Conservation (phyloP, 2,888 invertebrate genomes). For the Galerucella pusilla region DNA sequence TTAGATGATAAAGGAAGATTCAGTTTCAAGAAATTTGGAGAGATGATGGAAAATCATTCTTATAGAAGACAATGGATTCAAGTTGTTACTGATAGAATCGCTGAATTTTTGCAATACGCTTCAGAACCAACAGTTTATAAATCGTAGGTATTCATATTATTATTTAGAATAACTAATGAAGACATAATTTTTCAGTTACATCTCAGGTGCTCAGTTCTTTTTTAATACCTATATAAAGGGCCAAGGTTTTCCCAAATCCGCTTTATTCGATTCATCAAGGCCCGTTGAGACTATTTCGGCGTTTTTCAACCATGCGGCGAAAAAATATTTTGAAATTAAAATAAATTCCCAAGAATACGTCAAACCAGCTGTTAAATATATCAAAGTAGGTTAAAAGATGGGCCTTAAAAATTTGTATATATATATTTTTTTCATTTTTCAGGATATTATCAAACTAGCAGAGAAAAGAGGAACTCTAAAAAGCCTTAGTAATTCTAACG, state of each 20-base stretch:
- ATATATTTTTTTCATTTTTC: slow-evolving; percentile 51
- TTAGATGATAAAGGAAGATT: slow-evolving; percentile 76
- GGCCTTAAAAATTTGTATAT: not conserved
- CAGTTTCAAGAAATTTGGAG: slow-evolving; percentile 78
- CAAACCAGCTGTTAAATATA: slow-evolving; percentile 78
- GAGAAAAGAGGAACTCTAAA: slow-evolving; percentile 72
- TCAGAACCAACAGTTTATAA: slow-evolving; percentile 82
- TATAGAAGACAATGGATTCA: slow-evolving; percentile 85
- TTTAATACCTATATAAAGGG: slow-evolving; percentile 80
- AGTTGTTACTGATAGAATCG: slow-evolving; percentile 78
- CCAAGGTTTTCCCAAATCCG: slow-evolving; percentile 79
- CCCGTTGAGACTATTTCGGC: slow-evolving; percentile 79
- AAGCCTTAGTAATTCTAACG: slow-evolving; percentile 74
- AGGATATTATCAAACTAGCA: slow-evolving; percentile 79
- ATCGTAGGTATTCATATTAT: slow-evolving; percentile 66
- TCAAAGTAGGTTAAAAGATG: slow-evolving; percentile 67
- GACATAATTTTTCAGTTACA: slow-evolving; percentile 69
- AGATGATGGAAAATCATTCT: slow-evolving; percentile 82
- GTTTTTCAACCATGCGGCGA: slow-evolving; percentile 75
- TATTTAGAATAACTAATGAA: slow-evolving; percentile 5
- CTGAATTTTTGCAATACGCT: slow-evolving; percentile 78
- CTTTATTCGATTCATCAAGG: slow-evolving; percentile 74
- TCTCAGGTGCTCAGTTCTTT: slow-evolving; percentile 75
- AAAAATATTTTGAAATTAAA: slow-evolving; percentile 77
- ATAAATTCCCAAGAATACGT: slow-evolving; percentile 80